These are phyloP conservation scores for Ammospiza nelsoni DNA, from an alignment of 2,113 vertebrate genomes.

Conservation along the genomic window DNA sequence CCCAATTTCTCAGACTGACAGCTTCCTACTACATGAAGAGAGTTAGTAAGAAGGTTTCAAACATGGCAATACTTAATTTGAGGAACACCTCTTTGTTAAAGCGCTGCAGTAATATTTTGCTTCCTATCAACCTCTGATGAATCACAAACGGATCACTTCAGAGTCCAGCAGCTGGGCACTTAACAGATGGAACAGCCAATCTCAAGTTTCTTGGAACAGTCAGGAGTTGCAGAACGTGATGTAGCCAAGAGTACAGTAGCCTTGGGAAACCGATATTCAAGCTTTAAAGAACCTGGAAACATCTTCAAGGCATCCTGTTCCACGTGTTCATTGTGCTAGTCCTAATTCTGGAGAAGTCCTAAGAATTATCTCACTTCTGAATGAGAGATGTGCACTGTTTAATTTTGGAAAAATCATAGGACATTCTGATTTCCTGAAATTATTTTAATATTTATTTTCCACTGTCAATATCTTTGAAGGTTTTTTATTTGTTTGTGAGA, in stretches of 20 bases:
- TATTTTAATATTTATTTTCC: background rate
- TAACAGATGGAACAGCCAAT: background rate
- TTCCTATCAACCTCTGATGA: background rate
- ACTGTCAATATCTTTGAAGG: background rate
- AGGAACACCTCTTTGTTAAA: background rate
- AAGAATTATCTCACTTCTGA: background rate
- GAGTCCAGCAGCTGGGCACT: background rate
- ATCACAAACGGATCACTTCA: background rate
- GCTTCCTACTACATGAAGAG: background rate
- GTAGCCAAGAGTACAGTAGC: background rate
- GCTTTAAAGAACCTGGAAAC: background rate
- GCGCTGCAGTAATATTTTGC: background rate
- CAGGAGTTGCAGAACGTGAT: background rate
- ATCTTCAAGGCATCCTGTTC: background rate
- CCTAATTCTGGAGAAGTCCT: background rate
- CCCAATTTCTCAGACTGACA: background rate
- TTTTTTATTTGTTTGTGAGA: background rate
- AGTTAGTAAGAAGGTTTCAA: background rate
- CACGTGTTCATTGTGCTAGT: background rate
- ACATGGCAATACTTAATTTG: background rate
- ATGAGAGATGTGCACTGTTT: background rate
- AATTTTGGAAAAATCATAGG: background rate
- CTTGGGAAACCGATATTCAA: background rate
- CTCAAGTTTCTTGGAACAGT: constrained; percentile 6
- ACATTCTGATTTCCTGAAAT: background rate